Percentiles rank a stretch among this genome's conserved stretches.
phyloP scores from a whole-genome alignment of 2,797 vertebrate genomes.

The Phoxinus dragarum region DNA sequence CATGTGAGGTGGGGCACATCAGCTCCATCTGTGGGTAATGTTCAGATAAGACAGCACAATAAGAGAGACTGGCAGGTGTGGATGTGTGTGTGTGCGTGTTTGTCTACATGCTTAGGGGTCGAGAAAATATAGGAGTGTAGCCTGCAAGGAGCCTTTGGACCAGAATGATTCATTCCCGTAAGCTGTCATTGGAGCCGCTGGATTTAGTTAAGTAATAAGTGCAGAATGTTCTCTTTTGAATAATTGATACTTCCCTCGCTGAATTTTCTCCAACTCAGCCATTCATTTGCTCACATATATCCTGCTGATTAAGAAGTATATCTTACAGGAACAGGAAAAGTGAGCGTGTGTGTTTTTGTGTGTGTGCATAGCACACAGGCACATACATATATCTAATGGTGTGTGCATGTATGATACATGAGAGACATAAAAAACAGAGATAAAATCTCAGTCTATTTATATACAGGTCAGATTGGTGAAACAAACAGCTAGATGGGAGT shows the following conservation, averaged over 20 bases:
- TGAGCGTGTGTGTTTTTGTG: slow-evolving; percentile 28
- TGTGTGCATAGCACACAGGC: neutral
- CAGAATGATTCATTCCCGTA: slow-evolving; percentile 67
- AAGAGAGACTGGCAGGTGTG: slow-evolving; percentile 27
- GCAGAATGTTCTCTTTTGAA: slow-evolving; percentile 74
- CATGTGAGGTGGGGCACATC: slow-evolving; percentile 50
- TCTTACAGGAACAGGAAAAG: slow-evolving; percentile 61
- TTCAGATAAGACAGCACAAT: slow-evolving; percentile 43
- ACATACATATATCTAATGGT: slow-evolving; percentile 13
- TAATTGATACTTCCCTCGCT: slow-evolving; percentile 72
- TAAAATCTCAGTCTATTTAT: slow-evolving; percentile 1
- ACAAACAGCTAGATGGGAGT: slow-evolving; percentile 15
- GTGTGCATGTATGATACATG: neutral
- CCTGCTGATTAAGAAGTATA: slow-evolving; percentile 75
- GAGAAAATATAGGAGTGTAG: slow-evolving; percentile 42
- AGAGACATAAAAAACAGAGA: neutral
- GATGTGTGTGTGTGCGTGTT: slow-evolving; percentile 28
- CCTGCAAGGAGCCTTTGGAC: slow-evolving; percentile 44
- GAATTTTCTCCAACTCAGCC: slow-evolving; percentile 67
- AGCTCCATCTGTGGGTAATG: slow-evolving; percentile 62
- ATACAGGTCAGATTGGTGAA: slow-evolving; percentile 25
- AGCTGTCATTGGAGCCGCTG: slow-evolving; percentile 67
- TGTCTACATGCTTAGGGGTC: slow-evolving; percentile 29
- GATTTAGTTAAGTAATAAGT: slow-evolving; percentile 77
- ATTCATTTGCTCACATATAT: slow-evolving; percentile 71